Conservation (phyloP, 1,140 invertebrate genomes). For the Cydia strobilella region DNA sequence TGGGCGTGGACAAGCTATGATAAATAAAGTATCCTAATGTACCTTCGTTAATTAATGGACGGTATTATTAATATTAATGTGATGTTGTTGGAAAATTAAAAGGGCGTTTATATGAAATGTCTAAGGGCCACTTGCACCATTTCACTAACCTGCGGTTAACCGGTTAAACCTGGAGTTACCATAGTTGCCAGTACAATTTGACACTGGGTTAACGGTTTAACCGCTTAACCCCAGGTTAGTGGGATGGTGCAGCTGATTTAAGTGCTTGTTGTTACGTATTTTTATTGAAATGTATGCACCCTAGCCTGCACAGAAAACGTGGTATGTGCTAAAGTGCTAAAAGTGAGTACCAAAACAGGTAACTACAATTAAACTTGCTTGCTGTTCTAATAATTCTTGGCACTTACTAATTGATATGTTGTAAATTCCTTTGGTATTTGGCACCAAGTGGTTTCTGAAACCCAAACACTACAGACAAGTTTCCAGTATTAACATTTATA, state of each 20-base stretch:
- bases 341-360: no score
- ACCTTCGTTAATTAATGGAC: not conserved
- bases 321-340: no score
- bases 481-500: constrained; percentile 3
- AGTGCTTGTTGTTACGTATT: not conserved
- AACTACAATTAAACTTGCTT: no score
- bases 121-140: no score
- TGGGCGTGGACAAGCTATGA: constrained; percentile 5
- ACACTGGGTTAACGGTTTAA: no score
- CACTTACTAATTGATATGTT: not conserved
- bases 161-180: no score
- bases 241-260: not conserved
- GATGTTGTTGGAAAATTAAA: not conserved
- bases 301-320: no score
- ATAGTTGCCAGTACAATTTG: no score
- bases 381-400: not conserved
- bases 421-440: not conserved
- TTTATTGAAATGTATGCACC: not conserved
- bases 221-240: no score
- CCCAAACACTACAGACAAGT: not conserved
- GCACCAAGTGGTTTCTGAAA: not conserved
- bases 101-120: not conserved
- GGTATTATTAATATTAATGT: constrained; percentile 4
- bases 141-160: no score
- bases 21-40: constrained; percentile 1